Evolutionary conservation across 2,888 invertebrate genomes (phyloP), one percentile per base, ranked within the genome.

Genomic region (Phengaris alcon): DNA sequence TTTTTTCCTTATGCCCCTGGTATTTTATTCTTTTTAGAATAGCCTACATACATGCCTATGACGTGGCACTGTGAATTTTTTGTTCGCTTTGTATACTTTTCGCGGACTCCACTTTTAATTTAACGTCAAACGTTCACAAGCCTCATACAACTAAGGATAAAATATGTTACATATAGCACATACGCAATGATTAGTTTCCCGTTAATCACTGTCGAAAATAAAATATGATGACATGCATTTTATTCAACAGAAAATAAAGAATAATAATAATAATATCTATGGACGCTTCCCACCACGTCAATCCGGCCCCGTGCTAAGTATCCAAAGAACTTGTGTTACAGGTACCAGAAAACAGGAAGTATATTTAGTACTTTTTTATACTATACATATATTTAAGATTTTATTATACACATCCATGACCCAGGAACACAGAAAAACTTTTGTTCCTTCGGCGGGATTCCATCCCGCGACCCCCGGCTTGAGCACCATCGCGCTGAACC

Each of bases 1-100:
- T 91, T 90, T 83, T 89, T 89, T 82, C 85, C 87, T 83, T 82
- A 78, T 79, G 54, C 69, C 46, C n/a, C 22, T 35, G 12, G 82
- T 82, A 84, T 85, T 86, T 85, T 84, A 83, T 81, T 78, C 76
- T 80, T 81, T 84, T 86, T 85, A 80, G 81, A 80, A 81, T 81
- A 80, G 80, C 81, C 81, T 82, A 82, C 81, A 76, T 79, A 80
- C 79, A 76, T 75, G 76, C 74, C 76, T 76, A 75, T 81, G 78
- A 78, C 79, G 78, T 74, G 75, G 76, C 76, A 74, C 75, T 74
- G 77, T 77, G 74, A 74, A 72, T 76, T 76, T 35, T 69, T 15
- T 75, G 75, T 77, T 77, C 57, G 59, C 68, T 75, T 77, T 78
- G 76, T 76, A 46, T 75, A 74, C 74, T 74, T 76, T 74, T 68